Evolutionary conservation across 2,888 invertebrate genomes (phyloP).

Genomic region (Pilophorus perplexus): DNA sequence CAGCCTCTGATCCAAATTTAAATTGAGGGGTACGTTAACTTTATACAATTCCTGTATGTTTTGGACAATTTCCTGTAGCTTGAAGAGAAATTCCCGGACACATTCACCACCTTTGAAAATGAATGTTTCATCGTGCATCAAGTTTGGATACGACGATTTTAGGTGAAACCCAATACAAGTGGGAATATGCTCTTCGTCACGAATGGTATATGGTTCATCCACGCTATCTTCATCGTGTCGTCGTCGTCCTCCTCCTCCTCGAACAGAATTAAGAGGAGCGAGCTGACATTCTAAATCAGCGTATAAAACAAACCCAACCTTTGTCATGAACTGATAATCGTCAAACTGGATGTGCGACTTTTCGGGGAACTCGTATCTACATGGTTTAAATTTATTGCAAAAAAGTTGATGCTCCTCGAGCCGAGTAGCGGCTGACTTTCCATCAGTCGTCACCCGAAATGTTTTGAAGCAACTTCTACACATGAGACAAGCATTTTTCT

Average conservation of each 20-base stretch:
- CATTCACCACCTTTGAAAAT: background rate
- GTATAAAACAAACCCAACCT: background rate
- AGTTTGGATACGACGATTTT: slow-evolving; percentile 14
- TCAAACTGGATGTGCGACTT: background rate
- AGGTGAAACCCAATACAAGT: slow-evolving; percentile 6
- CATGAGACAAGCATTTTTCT: background rate
- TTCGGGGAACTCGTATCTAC: slow-evolving; percentile 8
- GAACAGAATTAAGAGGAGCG: background rate
- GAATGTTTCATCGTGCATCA: background rate
- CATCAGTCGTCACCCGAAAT: background rate
- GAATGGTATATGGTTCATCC: background rate
- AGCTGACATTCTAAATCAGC: slow-evolving; percentile 2
- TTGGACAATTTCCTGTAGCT: background rate
- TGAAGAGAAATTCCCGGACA: background rate
- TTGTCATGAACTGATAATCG: slow-evolving; percentile 3
- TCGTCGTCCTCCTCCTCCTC: background rate
- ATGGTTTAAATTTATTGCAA: slow-evolving; percentile 10
- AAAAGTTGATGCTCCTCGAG: slow-evolving; percentile 1
- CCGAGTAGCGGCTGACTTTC: background rate
- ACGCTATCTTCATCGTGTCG: background rate
- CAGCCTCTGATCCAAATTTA: background rate
- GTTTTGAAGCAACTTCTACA: slow-evolving; percentile 4
- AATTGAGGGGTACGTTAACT: background rate
- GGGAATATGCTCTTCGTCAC: background rate
- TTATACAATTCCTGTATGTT: background rate